phyloP scores from a whole-genome alignment of 2,113 vertebrate genomes.

The human (Homo sapiens) region GRCh38 chrX:153512001-153512500 shows the following conservation, averaged over 20 bases:
- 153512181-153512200: fast-evolving
- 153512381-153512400: background rate
- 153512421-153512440: background rate
- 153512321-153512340: background rate
- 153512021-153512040: slow-evolving; percentile 24
- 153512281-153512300: background rate
- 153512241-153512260: background rate
- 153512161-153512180: background rate
- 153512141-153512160: background rate
- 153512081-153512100: background rate
- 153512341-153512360: background rate
- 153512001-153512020: slow-evolving; percentile 61
- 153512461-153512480: background rate
- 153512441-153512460: background rate
- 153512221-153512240: background rate
- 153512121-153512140: background rate
- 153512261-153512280: background rate
- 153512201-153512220: background rate
- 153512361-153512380: background rate
- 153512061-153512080: background rate
- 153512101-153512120: background rate
- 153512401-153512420: background rate
- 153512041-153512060: background rate
- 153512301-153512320: background rate
- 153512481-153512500: background rate